These are phyloP conservation scores for Heliconius melpomene DNA, from an alignment of 1,140 invertebrate species.

Conservation along the genomic window DNA sequence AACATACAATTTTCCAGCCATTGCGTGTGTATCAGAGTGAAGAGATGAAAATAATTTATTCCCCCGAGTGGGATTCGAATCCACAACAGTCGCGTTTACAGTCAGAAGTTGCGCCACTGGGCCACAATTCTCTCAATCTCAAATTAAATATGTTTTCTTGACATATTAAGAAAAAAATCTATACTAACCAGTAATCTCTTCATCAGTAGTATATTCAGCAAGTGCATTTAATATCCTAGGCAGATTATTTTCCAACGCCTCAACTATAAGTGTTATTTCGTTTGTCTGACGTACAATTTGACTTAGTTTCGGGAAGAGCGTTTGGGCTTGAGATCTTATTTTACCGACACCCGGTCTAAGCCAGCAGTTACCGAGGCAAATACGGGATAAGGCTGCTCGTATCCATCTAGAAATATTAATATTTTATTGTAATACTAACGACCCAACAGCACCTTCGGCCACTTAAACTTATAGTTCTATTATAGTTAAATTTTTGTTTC, in stretches of 20 bases:
- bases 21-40: too few relatives aligned
- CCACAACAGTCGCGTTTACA: too few relatives aligned
- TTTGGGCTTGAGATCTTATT: conserved; percentile 74
- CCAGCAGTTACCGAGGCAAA: conserved; percentile 76
- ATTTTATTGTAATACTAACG: too few relatives aligned
- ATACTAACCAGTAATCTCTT: conserved; percentile 71
- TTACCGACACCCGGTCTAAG: conserved; percentile 74
- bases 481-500: too few relatives aligned
- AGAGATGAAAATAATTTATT: too few relatives aligned
- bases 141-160: too few relatives aligned
- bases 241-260: conserved; percentile 73
- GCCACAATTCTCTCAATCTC: too few relatives aligned
- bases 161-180: background rate
- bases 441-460: too few relatives aligned
- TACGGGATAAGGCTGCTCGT: conserved; percentile 68
- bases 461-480: too few relatives aligned
- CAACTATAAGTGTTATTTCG: conserved; percentile 68
- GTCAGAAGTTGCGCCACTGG: too few relatives aligned
- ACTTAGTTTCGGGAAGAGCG: conserved; percentile 70
- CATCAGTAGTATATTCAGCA: conserved; percentile 76
- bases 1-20: too few relatives aligned
- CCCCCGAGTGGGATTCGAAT: too few relatives aligned
- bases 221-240: conserved; percentile 71
- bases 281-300: conserved; percentile 67
- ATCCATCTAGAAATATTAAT: conserved; percentile 67